These are phyloP conservation scores for Sinotaia quadrata DNA, from an alignment of 2,888 invertebrate genomes.

Conservation along the genomic window DNA sequence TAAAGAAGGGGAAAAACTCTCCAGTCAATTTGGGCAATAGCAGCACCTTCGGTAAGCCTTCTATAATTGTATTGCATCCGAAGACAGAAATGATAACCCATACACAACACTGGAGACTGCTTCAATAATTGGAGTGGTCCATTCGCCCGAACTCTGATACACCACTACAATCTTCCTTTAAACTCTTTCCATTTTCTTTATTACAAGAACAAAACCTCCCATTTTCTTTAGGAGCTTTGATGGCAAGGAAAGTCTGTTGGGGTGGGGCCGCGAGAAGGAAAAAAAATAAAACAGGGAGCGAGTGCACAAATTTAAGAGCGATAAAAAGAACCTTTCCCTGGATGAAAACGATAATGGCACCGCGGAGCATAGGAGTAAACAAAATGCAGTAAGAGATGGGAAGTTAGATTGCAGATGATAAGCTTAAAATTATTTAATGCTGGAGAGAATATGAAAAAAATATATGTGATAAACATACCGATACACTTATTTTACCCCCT, in stretches of 20 bases:
- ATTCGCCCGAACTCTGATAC: too few species aligned
- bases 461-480: too few species aligned
- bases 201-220: conserved; percentile 6
- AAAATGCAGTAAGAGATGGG: neutral
- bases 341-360: too few species aligned
- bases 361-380: neutral
- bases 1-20: too few species aligned
- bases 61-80: conserved; percentile 26
- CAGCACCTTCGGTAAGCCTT: too few species aligned
- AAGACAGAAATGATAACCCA: conserved; percentile 18
- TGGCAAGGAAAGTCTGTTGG: neutral
- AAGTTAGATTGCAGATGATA: neutral
- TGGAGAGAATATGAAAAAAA: neutral
- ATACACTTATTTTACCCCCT: too few species aligned
- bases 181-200: conserved; percentile 15
- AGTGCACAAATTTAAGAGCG: too few species aligned
- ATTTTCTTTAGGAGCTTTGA: neutral
- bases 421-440: neutral
- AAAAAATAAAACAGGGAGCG: neutral
- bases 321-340: too few species aligned
- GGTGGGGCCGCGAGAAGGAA: too few species aligned
- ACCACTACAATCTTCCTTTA: neutral
- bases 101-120: neutral
- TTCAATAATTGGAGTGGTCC: conserved; percentile 1
- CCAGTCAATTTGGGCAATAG: too few species aligned